phyloP scores from a whole-genome alignment of 2,113 vertebrate species.

The Leucosticte australis region DNA sequence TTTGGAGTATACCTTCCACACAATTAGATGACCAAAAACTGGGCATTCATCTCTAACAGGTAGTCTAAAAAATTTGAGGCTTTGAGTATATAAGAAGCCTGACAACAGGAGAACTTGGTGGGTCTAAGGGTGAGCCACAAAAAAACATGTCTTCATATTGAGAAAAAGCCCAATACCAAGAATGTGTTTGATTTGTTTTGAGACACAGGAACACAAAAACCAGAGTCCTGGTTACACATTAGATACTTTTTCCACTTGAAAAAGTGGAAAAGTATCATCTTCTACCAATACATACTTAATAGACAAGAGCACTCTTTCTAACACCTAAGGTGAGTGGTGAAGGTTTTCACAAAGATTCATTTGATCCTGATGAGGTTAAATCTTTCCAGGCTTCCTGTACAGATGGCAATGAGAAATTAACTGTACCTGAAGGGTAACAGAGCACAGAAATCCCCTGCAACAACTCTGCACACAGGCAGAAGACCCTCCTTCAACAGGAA shows the following conservation, averaged over 20 bases:
- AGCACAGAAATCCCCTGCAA: neutral
- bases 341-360: neutral
- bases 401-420: neutral
- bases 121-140: neutral
- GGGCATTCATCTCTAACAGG: neutral
- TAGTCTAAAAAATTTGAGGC: neutral
- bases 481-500: neutral
- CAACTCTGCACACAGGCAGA: neutral
- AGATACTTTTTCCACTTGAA: neutral
- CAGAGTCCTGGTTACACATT: neutral
- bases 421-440: neutral
- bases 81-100: neutral
- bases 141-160: rapidly evolving
- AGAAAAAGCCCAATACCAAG: neutral
- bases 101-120: neutral
- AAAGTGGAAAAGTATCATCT: too few species aligned
- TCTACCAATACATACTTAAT: neutral
- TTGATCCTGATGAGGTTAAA: neutral
- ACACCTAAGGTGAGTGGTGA: neutral
- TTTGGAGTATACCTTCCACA: neutral
- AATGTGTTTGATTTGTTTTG: neutral
- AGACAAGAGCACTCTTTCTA: neutral
- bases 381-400: neutral
- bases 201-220: neutral
- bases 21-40: neutral